Conservation (phyloP, 2,113 vertebrate species). For the Typhlomys cinereus region DNA sequence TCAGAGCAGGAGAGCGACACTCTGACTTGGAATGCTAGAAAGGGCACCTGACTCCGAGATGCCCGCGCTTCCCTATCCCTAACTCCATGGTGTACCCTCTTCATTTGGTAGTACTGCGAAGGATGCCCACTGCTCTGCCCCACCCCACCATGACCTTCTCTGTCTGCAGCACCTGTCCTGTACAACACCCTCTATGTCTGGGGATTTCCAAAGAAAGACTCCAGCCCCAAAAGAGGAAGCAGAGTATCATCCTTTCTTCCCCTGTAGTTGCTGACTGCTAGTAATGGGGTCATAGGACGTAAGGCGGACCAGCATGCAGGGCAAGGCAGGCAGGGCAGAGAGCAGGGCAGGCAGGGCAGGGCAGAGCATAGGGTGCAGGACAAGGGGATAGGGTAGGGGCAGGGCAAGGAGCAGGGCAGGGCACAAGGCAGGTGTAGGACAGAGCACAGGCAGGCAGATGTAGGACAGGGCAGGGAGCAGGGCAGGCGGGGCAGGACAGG, state of each 20-base stretch:
- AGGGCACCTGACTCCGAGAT: neutral
- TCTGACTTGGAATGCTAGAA: neutral
- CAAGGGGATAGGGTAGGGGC: too few species aligned
- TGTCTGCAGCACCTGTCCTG: neutral
- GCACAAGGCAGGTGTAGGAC: too few species aligned
- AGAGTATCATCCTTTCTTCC: neutral
- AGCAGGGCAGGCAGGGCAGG: too few species aligned
- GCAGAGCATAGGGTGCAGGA: too few species aligned
- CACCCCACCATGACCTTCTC: neutral
- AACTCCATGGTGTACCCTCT: too few species aligned
- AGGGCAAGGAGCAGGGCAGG: too few species aligned
- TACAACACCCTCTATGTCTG: neutral
- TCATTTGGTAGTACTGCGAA: neutral
- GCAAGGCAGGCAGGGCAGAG: too few species aligned
- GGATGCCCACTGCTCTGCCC: neutral
- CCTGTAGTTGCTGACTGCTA: neutral
- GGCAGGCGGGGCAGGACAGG: too few species aligned
- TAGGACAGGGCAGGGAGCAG: too few species aligned
- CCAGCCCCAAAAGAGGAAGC: conserved; percentile 55
- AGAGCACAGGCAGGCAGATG: too few species aligned
- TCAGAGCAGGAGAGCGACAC: neutral
- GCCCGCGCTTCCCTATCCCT: neutral
- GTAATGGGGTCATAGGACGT: neutral
- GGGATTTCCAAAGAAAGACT: conserved; percentile 55
- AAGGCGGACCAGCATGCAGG: too few species aligned